Evolutionary conservation across 2,113 vertebrate genomes (phyloP), one percentile per base, ranked within the genome.

Genomic region (Crypturellus undulatus): DNA sequence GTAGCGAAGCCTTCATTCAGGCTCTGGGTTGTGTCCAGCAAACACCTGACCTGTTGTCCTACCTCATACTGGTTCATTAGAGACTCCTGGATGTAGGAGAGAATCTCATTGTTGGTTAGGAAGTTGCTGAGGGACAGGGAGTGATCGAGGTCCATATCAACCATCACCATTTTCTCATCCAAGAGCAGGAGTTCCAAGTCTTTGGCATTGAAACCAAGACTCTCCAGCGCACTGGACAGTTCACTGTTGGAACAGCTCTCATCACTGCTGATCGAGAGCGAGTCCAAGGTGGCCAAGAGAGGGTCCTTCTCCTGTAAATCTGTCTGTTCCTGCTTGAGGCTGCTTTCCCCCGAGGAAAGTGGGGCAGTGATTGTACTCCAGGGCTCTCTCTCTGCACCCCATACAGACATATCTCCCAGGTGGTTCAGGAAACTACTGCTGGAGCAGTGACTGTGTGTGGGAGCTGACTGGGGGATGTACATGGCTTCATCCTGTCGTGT

Each of bases 161-260:
- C 97, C 72, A 96, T 95, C 93, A 98, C 98, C 98, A 98, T 98
- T 71, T 98, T 97, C 89, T 98, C 98, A 28, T 98, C 98, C 19
- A 98, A 93, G 38, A 98, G 93, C 75, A 99, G 97, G 43, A 98
- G 96, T 79, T 99, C 98, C 75, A 98, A 89, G 93, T 98, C 98
- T 81, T 98, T 98, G 0, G 98, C 96, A 1, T 97, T 98, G 63
- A 98, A 95, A 6, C 98, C 98, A 56, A 98, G 93, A 4, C 97
- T 97, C 86, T 98, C 98, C 84, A 98, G 94, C 0, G 97, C 97
- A 8, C 94, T 95, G 25, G 98, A 98, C 40, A 98, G 91, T 67
- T 98, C 96, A 0, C 93, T 97, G 3, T 98, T 98, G 19, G 98
- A 98, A 84, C 98, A 98, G 52, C 81, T 95, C 18, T 96, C 96